Evolutionary conservation across 2,113 vertebrate species (phyloP).

Genomic region (Ceyx cyanopectus): DNA sequence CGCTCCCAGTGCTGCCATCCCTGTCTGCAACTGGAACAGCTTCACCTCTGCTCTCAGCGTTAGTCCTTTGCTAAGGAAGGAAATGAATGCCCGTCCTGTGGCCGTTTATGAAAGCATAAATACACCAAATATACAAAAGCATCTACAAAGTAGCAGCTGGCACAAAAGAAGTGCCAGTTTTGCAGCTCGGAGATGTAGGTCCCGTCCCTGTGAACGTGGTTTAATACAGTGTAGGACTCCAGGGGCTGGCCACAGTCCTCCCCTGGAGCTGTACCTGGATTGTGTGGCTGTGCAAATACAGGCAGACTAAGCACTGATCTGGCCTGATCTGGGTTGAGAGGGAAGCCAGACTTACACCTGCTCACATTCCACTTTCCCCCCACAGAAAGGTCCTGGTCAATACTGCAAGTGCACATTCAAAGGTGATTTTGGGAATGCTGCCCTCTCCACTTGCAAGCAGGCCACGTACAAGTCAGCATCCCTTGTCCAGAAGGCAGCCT

Average conservation of each 20-base stretch:
- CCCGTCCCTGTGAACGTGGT: fast-evolving
- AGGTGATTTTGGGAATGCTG: background rate
- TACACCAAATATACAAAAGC: constrained; percentile 23
- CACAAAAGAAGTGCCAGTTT: background rate
- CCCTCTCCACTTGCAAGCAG: background rate
- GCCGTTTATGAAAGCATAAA: background rate
- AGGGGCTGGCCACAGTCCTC: background rate
- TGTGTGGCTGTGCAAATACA: background rate
- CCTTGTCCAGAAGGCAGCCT: background rate
- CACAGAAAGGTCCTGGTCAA: background rate
- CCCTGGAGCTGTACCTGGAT: background rate
- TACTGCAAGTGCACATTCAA: background rate
- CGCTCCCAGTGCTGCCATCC: fast-evolving
- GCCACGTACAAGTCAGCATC: background rate
- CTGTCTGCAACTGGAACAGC: fast-evolving
- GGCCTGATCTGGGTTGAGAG: background rate
- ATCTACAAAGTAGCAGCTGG: background rate
- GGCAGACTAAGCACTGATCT: background rate
- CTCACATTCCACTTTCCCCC: background rate
- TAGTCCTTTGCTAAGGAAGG: background rate
- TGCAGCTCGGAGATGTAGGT: background rate
- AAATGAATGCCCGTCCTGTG: background rate
- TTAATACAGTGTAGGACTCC: background rate
- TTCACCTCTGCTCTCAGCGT: background rate
- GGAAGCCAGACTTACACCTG: background rate